Base-by-base conservation (phyloP, 2,797 vertebrate species). In the Sebastes paucispinis region DNA sequence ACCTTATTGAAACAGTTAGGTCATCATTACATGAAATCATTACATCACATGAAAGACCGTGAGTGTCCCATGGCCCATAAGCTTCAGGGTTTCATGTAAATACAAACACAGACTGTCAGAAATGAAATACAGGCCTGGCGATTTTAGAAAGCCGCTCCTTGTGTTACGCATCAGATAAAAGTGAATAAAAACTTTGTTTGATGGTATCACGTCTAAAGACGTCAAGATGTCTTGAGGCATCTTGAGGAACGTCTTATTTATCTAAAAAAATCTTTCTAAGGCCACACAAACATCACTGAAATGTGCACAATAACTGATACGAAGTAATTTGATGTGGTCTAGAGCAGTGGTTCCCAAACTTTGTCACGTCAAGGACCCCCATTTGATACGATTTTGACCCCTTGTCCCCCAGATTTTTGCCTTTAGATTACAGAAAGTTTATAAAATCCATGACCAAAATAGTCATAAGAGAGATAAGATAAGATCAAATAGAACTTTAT, bases 1-100 rank as follows among this genome's bases (percentile, higher is more conserved):
- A 82, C 62, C 16, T 69, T 65, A 75, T 76, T 83, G 71, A 87
- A 84, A 82, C 34, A 14, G 68, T 79, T 29, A 8, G 60, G 68
- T 81, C 63, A 52, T 54, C 47, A 50, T 50, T 50, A 50, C 47
- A 50, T 9, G 3, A 50, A 20, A 50, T 50, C 47, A 50, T 18
- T 50, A 50, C 29, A 58, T 69, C 68, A 68, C 39, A 64, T 79
- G 25, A 86, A 69, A 77, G 66, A n/a, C 67, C 1, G 8, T 69
- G 16, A n/a, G 27, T 81, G 68, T 65, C 50, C 57, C 16, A 43
- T 66, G 50, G 67, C 16, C 25, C 6, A 11, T 25, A 8, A 50
- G 64, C 71, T 55, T 65, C 2, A 16, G 66, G 39, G 16, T 68
- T 77, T 66, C 4, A 67, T 16, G 3, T 72, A 55, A 52, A 63